Conservation (phyloP, 2,888 invertebrate species). For the Neoscelio sp. region DNA sequence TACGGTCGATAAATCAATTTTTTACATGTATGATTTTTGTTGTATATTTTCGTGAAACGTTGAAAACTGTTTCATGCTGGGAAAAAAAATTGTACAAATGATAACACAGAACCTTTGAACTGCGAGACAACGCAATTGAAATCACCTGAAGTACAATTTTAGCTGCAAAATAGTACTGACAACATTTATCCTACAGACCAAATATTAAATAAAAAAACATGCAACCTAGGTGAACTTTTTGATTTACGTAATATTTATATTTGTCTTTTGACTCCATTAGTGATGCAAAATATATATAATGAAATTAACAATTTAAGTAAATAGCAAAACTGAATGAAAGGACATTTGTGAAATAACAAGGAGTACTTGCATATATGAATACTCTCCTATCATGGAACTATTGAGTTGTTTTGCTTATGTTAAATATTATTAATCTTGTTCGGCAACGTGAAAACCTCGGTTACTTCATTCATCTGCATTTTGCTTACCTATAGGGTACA, state of each 20-base stretch:
- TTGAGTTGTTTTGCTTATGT: constrained; percentile 44
- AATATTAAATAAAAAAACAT: too few relatives aligned
- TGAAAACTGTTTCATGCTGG: constrained; percentile 12
- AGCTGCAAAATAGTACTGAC: too few relatives aligned
- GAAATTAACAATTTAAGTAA: too few relatives aligned
- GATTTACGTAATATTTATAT: not conserved
- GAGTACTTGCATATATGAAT: not conserved
- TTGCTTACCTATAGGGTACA: too few relatives aligned
- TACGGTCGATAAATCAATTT: constrained; percentile 18
- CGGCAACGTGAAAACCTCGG: constrained; percentile 29
- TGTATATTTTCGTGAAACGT: not conserved
- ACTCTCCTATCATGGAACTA: constrained; percentile 19
- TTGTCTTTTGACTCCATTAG: constrained; percentile 6
- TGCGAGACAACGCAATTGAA: not conserved
- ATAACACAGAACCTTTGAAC: not conserved
- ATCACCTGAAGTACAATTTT: constrained; percentile 6
- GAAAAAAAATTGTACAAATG: constrained; percentile 26
- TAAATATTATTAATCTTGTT: constrained; percentile 47
- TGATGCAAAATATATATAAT: too few relatives aligned
- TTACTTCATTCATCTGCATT: constrained; percentile 6
- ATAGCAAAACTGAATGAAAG: not conserved
- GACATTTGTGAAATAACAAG: constrained; percentile 2
- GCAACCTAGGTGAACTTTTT: too few relatives aligned
- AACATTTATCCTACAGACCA: too few relatives aligned
- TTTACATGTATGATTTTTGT: not conserved